Evolutionary conservation across 2,888 invertebrate genomes (phyloP).

Genomic region (Stenodera caucasica): DNA sequence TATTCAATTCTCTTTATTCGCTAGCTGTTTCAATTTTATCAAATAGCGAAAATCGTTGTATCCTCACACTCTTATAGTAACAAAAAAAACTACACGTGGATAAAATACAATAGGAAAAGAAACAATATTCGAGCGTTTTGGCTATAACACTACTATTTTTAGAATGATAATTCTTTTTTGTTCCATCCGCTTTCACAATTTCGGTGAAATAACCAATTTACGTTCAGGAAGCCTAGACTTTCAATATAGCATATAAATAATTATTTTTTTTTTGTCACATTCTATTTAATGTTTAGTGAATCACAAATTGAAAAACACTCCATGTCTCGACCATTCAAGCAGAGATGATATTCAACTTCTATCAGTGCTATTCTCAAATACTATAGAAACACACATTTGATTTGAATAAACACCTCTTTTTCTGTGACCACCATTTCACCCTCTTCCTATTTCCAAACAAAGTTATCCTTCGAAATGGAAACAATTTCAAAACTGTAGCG

Average conservation of each 20-base stretch:
- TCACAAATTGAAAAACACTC: slow-evolving; percentile 41
- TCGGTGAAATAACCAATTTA: too few species aligned
- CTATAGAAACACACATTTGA: slow-evolving; percentile 44
- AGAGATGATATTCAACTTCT: slow-evolving; percentile 42
- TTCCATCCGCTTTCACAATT: too few species aligned
- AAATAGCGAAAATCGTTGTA: too few species aligned
- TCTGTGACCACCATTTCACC: slow-evolving; percentile 21
- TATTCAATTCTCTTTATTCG: slow-evolving; percentile 14
- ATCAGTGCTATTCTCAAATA: slow-evolving; percentile 42
- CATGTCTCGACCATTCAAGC: slow-evolving; percentile 39
- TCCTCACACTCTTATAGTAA: too few species aligned
- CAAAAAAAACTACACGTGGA: too few species aligned
- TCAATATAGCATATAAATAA: too few species aligned
- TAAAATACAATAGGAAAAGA: too few species aligned
- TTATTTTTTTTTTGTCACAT: slow-evolving; percentile 16
- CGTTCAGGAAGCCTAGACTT: too few species aligned
- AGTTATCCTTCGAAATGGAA: slow-evolving; percentile 13
- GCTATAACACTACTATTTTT: too few species aligned
- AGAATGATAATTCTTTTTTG: too few species aligned
- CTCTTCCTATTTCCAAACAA: slow-evolving; percentile 15
- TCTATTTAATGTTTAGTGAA: slow-evolving; percentile 37
- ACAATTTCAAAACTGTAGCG: slow-evolving; percentile 27
- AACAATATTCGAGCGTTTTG: too few species aligned
- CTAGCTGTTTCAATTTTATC: not conserved
- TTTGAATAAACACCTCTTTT: slow-evolving; percentile 43